These are phyloP conservation scores for Platycheirus rosarum DNA, from an alignment of 2,888 invertebrate species.

Conservation along the genomic window DNA sequence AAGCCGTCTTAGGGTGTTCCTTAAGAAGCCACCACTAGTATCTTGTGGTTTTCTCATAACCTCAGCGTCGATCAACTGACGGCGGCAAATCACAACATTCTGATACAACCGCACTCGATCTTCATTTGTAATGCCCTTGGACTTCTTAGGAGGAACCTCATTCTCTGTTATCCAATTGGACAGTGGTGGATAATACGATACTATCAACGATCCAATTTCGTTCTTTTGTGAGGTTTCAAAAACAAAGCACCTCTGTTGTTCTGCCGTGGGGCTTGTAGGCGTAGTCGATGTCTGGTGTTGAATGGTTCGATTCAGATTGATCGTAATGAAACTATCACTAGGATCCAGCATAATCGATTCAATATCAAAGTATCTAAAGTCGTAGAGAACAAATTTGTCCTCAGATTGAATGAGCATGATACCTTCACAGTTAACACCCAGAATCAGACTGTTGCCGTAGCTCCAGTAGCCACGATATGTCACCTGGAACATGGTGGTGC, in stretches of 20 bases:
- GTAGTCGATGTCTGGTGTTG: constrained; percentile 76
- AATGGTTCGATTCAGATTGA: constrained; percentile 89
- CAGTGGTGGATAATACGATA: constrained; percentile 93
- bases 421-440: constrained; percentile 95
- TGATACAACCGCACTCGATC: constrained; percentile 94
- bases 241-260: constrained; percentile 92
- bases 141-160: constrained; percentile 85
- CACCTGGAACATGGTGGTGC: constrained; percentile 93
- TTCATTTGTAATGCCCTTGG: constrained; percentile 91
- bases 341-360: constrained; percentile 96
- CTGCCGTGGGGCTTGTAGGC: constrained; percentile 76
- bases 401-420: constrained; percentile 95
- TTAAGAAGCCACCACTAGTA: constrained; percentile 91
- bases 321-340: constrained; percentile 95
- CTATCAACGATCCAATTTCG: constrained; percentile 95
- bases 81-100: constrained; percentile 91
- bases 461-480: constrained; percentile 97
- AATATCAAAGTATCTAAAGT: constrained; percentile 94
- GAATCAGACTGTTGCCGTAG: constrained; percentile 88
- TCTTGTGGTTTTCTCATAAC: constrained; percentile 92
- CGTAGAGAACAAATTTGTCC: constrained; percentile 95
- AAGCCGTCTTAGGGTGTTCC: constrained; percentile 93
- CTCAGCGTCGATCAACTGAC: constrained; percentile 92
- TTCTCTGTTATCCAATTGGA: constrained; percentile 92
- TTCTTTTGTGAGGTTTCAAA: constrained; percentile 95